Base-by-base conservation (phyloP, 2,113 vertebrate species). In the Clarias macrocephalus region DNA sequence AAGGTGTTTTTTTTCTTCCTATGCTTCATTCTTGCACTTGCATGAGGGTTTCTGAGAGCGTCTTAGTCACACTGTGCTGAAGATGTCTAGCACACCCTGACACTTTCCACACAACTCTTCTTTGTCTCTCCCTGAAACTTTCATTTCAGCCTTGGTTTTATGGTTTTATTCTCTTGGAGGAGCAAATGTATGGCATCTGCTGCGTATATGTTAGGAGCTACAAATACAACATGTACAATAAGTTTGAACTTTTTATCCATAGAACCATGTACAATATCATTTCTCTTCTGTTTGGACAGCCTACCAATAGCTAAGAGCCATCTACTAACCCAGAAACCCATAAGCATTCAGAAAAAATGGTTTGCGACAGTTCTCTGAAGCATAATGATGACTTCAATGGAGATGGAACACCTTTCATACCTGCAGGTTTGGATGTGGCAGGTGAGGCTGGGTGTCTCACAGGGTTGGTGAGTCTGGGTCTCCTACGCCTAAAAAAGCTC, bases 401-500 rank as follows among this genome's bases (percentile, higher is more conserved):
- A 77, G 13, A 56, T 23, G 25, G 23, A n/a, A 56, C 0, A 5
- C 54, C 15, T 30, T 30, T 30, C 57, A 6, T 95, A 99, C 98
- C 98, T 90, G 97, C 90, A 0, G 98, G 96, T 92, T 97, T 99
- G 91, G 96, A 94, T 85, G 95, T 96, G 92, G 97, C 87, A 16
- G 98, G 97, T 2, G 98, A 99, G 10, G 96, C 96, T 0, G 98
- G 98, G 85, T 98, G 98, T 9, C 97, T 95, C 10, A 94, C 89
- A 0, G 96, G 94, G 90, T 94, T 97, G 90, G 95, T 94, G 70
- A 97, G 93, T 2, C 97, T 94, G 18, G 97, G 96, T 79, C 98
- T 94, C 84, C 96, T 95, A 79, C 98, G 96, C 86, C 97, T 94
- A 94, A 99, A 99, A 91, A 99, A 98, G 92, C 98, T 97, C 88